Evolutionary conservation across 2,888 invertebrate genomes (phyloP), one percentile per base, ranked within the genome.

Genomic region (Ferdinandea cuprea): DNA sequence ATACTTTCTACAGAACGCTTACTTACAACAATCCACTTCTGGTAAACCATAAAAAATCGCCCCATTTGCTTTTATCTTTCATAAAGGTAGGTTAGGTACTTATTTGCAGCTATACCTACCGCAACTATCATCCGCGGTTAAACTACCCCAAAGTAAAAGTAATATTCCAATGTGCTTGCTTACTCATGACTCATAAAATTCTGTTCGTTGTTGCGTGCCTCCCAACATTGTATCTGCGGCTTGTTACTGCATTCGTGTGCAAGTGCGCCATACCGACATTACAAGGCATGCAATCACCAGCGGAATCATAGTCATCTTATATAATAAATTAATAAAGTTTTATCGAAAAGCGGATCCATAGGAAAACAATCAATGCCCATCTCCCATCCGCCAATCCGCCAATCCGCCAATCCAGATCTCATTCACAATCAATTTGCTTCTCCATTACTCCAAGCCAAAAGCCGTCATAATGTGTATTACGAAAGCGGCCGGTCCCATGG

Each of bases 261-360:
- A n/a, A 28, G n/a, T n/a, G 15, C 28, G 19, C 21, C 44, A n/a
- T 25, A 46, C n/a, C n/a, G n/a, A n/a, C n/a, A n/a, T 42, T 30
- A 25, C 42, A 54, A 40, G 40, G 21, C 25, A 8, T 35, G 11
- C 17, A 19, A 42, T 28, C 54, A 44, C 15, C 42, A 32, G 13
- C 42, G 17, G 3, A 54, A 61, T 42, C 35, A 61, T 61, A 72
- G 56, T 56, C 73, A 56, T 73, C 73, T 37, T 6, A 30, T 37
- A 15, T 48, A 59, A 54, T 59, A 72, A 72, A 58, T 73, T 61
- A 73, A 79, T 68, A 61, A 79, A 68, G 2, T 73, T 68, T 59
- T 32, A 72, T 79, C 54, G 15, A 73, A 66, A 54, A 46, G 52
- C 46, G 46, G 52, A 46, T 21, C 21, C 15, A 56, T 77, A 17